Percentiles rank a stretch among this genome's conserved stretches.
These are phyloP conservation scores for Tinea trinotella DNA, from an alignment of 2,888 invertebrate species.

Conservation along the genomic window DNA sequence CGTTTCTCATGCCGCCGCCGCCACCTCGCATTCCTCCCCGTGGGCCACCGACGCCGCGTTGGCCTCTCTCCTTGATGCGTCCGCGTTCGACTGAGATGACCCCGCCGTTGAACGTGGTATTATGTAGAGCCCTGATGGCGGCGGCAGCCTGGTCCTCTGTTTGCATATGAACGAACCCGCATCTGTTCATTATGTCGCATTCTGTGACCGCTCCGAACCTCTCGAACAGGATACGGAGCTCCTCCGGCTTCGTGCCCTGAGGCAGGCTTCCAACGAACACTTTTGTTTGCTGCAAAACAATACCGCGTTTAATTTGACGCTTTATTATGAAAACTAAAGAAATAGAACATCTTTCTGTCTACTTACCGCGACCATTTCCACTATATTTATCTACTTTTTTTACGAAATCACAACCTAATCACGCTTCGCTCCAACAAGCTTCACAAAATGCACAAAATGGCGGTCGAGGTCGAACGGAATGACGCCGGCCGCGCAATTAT, in stretches of 20 bases:
- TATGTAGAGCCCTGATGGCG: conserved; percentile 86
- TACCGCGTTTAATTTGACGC: not conserved
- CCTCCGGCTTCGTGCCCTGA: conserved; percentile 86
- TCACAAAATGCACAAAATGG: not conserved
- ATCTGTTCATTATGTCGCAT: conserved; percentile 95
- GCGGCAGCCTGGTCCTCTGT: conserved; percentile 85
- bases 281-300: conserved; percentile 77
- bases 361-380: conserved; percentile 15
- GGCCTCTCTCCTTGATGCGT: conserved; percentile 79
- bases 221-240: conserved; percentile 86
- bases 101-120: conserved; percentile 86
- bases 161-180: conserved; percentile 94
- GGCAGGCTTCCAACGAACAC: conserved; percentile 95
- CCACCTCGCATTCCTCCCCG: conserved; percentile 43
- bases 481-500: conserved; percentile 10
- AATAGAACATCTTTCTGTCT: not conserved
- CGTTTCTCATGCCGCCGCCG: conserved; percentile 61
- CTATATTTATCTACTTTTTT: not conserved
- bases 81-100: conserved; percentile 89
- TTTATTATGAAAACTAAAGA: not conserved
- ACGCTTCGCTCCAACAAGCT: not conserved
- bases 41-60: conserved; percentile 63
- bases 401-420: not conserved
- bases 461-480: not conserved
- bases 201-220: conserved; percentile 91